Conservation (phyloP, 2,797 vertebrate genomes). For the Eleutherodactylus coqui region DNA sequence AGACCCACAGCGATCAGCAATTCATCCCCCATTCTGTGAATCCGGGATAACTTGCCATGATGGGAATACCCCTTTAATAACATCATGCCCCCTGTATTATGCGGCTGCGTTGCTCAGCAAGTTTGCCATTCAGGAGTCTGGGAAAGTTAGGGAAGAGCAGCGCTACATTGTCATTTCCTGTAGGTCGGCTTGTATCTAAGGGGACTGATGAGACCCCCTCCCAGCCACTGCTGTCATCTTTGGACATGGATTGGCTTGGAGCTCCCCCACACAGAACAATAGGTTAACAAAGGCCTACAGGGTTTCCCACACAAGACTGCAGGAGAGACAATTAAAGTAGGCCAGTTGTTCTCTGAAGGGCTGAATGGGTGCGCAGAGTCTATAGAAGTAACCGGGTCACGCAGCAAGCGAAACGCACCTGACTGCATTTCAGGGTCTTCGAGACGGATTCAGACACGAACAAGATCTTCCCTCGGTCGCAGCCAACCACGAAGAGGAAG, state of each 20-base stretch:
- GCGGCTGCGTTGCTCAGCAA: too few relatives aligned
- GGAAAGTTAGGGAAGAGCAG: too few relatives aligned
- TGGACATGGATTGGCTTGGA: neutral
- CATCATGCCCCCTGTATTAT: too few relatives aligned
- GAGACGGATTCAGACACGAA: constrained; percentile 94
- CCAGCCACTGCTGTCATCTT: neutral
- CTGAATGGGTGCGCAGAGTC: neutral
- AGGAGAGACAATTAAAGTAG: constrained; percentile 60
- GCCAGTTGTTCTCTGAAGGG: constrained; percentile 51
- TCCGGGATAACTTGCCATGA: too few relatives aligned
- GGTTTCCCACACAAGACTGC: neutral
- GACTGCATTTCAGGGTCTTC: constrained; percentile 91
- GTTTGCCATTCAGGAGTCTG: too few relatives aligned
- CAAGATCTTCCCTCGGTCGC: constrained; percentile 93
- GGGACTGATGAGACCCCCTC: too few relatives aligned
- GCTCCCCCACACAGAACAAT: neutral
- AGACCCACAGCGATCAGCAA: too few relatives aligned
- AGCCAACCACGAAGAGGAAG: constrained; percentile 96
- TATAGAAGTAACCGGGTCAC: constrained; percentile 28
- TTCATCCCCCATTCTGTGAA: too few relatives aligned
- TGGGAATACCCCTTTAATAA: too few relatives aligned
- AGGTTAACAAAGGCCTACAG: neutral
- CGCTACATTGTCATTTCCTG: neutral
- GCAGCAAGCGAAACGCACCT: constrained; percentile 75
- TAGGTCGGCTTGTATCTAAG: neutral